Evolutionary conservation across 2,113 vertebrate genomes (phyloP), one percentile per base, ranked within the genome.

Genomic region (Acinonyx jubatus): DNA sequence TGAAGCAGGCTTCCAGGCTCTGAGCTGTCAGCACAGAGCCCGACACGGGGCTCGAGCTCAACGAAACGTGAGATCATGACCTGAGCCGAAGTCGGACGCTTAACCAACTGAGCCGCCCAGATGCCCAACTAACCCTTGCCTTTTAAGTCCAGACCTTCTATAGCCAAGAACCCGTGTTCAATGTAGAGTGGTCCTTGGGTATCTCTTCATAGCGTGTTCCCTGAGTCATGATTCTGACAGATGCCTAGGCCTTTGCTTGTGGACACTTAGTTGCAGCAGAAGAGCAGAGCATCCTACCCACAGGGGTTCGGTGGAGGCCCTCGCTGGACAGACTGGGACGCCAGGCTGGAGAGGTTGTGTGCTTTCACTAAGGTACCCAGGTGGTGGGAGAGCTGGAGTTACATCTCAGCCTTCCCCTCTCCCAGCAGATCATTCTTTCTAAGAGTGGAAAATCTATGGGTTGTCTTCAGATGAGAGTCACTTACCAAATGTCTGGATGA

Each of bases 171-270:
- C 23, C 4, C 45, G n/a, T 29, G 16, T 94, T 74, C 33, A 6
- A 38, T n/a, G 2, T 66, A 55, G 36, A 89, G 21, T n/a, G 73
- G 29, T 25, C 7, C 16, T 90, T 94, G 16, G 11, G 3, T 92
- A 68, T 96, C 55, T 73, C 81, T 97, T 97, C 19, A 7, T 33
- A 10, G 50, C 36, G 0, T 55, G 18, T 50, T 94, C 95, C 21
- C 57, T n/a, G 8, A 94, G 7, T 11, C 29, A 55, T 65, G 82
- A 31, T 55, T 80, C 7, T 66, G 10, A 55, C 1, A 2, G 27
- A 83, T 33, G 11, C 33, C 19, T 65, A 41, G 13, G 29, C 15
- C 33, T 74, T 88, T 78, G 27, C 73, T 82, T 74, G 0, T 57
- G 57, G 76, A 31, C 80, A 8, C 11, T 79, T 73, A 41, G 48